A percentile compares a stretch with the other conserved stretches of the same genome.
phyloP scores from a whole-genome alignment of 2,888 invertebrate genomes.

The Steromphala cineraria region DNA sequence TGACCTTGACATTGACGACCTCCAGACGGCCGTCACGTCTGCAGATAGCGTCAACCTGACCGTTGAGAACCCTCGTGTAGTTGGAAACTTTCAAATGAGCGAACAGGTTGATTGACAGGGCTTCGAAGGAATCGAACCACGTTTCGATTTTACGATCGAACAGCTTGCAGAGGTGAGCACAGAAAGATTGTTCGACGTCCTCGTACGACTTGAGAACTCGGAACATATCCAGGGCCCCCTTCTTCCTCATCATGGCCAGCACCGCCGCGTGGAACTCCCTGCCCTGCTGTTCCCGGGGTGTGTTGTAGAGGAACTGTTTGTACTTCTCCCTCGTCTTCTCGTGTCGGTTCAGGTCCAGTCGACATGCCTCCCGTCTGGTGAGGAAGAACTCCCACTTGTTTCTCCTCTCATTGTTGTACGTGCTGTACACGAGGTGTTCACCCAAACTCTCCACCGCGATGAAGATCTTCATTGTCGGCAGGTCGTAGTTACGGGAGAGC shows the following conservation, averaged over 20 bases:
- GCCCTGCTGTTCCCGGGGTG: constrained; percentile 59
- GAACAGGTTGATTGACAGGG: constrained; percentile 58
- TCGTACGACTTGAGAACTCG: constrained; percentile 26
- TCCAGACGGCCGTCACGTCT: constrained; percentile 50
- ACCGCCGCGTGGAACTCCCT: constrained; percentile 57
- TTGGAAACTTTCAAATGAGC: constrained; percentile 66
- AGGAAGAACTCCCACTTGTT: constrained; percentile 59
- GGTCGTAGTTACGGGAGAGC: constrained; percentile 60
- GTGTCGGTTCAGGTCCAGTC: constrained; percentile 60
- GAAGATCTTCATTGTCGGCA: constrained; percentile 67
- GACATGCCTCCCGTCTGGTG: constrained; percentile 58
- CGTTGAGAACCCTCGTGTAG: constrained; percentile 60
- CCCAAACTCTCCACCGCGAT: constrained; percentile 62
- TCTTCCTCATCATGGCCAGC: constrained; percentile 46
- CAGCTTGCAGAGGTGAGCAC: constrained; percentile 55
- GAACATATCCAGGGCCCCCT: constrained; percentile 60
- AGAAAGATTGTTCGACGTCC: constrained; percentile 39
- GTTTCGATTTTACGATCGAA: constrained; percentile 60
- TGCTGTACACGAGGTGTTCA: constrained; percentile 53
- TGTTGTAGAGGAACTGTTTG: constrained; percentile 51
- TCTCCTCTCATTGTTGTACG: constrained; percentile 48
- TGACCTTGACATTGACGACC: constrained; percentile 59
- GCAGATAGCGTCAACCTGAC: constrained; percentile 57
- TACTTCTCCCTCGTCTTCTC: constrained; percentile 56
- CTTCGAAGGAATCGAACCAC: constrained; percentile 64